A percentile compares a stretch with the other conserved stretches of the same genome.
Conservation (phyloP, 1,140 invertebrate genomes). For the Lasaia peninsularis region DNA sequence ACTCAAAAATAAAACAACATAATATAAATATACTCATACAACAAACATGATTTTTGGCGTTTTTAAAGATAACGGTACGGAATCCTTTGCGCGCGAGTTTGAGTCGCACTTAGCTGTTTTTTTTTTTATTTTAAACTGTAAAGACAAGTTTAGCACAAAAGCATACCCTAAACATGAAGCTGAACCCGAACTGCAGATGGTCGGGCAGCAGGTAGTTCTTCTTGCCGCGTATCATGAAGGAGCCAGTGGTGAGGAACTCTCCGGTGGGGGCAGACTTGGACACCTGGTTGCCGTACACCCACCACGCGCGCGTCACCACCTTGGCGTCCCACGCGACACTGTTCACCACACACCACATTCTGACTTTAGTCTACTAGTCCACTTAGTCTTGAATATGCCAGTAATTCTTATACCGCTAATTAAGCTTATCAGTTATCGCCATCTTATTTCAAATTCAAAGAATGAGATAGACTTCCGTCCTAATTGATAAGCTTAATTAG, state of each 20-base stretch:
- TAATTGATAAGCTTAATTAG: too few relatives aligned
- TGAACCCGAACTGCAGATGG: constrained; percentile 95
- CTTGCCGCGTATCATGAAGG: constrained; percentile 99
- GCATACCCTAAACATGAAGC: constrained; percentile 84
- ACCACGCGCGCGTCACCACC: constrained; percentile 96
- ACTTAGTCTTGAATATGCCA: too few relatives aligned
- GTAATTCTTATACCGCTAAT: too few relatives aligned
- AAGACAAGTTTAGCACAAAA: background rate
- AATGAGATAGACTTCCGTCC: too few relatives aligned
- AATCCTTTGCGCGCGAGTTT: too few relatives aligned
- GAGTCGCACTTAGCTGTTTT: too few relatives aligned
- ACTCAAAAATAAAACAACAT: too few relatives aligned
- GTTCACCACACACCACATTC: constrained; percentile 1
- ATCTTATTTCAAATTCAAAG: too few relatives aligned
- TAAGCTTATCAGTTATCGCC: too few relatives aligned
- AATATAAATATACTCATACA: too few relatives aligned
- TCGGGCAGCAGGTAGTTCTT: constrained; percentile 97
- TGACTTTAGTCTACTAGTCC: background rate
- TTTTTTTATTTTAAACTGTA: background rate
- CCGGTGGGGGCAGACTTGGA: constrained; percentile 98
- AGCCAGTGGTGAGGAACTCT: constrained; percentile 96
- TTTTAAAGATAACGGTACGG: too few relatives aligned
- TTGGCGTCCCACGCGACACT: constrained; percentile 98
- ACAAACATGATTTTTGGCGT: too few relatives aligned
- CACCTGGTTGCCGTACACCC: constrained; percentile 97